Base-by-base conservation (phyloP, 2,888 invertebrate genomes). In the Protonemura montana region DNA sequence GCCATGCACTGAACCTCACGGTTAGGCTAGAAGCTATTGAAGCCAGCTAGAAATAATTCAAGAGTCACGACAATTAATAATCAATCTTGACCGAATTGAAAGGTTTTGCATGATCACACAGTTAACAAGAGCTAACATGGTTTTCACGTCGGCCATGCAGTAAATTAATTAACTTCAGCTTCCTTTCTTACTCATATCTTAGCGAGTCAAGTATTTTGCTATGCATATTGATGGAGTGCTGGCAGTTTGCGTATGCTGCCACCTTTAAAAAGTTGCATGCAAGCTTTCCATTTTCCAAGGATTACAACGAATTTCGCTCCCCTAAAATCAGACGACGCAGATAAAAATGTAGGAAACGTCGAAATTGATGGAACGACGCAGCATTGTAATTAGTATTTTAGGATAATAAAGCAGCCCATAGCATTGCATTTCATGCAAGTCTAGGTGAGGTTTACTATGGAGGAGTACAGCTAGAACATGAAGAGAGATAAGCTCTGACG, bases 131-230 rank as follows among this genome's bases (percentile, higher is more conserved):
- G 29, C n/a, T 29, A 21, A 41, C 82, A 35, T n/a, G 82, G 13
- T 41, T 82, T 26, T 41, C 82, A 82, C 82, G 82, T 41, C 81
- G 27, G 29, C 21, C 26, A 78, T 78, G 78, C 42, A 82, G 35
- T 35, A 82, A 82, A 82, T 82, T 41, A 82, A 82, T 82, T 82
- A 82, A 82, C 29, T 26, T 27, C 78, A 78, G 78, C 78, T 78
- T 78, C 28, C 26, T 59, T 13, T 41, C 41, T 41, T 59, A 59
- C 21, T 59, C 21, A 59, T 59, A 59, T 59, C 59, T 41, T 21
- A 59, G 59, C 59, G 59, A 59, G 59, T 3, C 16, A 21, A 59
- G 21, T 10, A 21, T 21, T 59, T 59, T 21, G 59, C 59, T 13
- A 21, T 35, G 35, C 35, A 35, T 59, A 59, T 7, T 59, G 59